Conservation (phyloP, 2,797 vertebrate genomes). For the Tokudaia tokunoshimensis region DNA sequence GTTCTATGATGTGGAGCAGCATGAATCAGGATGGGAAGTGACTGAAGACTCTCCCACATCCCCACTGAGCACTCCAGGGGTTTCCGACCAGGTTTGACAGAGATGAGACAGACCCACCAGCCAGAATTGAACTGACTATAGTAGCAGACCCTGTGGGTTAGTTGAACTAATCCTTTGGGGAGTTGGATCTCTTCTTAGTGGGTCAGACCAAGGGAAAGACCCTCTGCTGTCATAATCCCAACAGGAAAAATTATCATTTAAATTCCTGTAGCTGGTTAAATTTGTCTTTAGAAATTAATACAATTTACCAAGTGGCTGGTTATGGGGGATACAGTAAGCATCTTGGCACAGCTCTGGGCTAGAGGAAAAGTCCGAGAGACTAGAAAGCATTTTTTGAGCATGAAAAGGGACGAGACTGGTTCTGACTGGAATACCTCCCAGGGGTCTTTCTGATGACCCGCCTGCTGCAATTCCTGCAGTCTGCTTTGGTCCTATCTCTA, state of each 20-base stretch:
- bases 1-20: conserved; percentile 29
- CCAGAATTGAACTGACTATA: background rate
- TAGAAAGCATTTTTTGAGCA: background rate
- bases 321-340: background rate
- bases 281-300: background rate
- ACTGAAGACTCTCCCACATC: background rate
- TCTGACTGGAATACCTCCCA: background rate
- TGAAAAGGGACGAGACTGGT: background rate
- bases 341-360: background rate
- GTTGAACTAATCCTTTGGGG: background rate
- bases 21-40: background rate
- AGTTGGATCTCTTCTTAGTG: background rate
- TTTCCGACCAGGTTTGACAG: background rate
- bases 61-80: background rate
- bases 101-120: background rate
- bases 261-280: background rate
- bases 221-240: background rate
- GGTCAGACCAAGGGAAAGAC: background rate
- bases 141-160: background rate
- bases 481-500: background rate
- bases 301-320: background rate
- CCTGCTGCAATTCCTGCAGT: background rate
- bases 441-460: background rate
- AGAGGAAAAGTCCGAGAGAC: background rate
- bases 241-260: background rate